These are phyloP conservation scores for Gymnodraco acuticeps DNA, from an alignment of 2,797 vertebrate genomes.

Conservation along the genomic window DNA sequence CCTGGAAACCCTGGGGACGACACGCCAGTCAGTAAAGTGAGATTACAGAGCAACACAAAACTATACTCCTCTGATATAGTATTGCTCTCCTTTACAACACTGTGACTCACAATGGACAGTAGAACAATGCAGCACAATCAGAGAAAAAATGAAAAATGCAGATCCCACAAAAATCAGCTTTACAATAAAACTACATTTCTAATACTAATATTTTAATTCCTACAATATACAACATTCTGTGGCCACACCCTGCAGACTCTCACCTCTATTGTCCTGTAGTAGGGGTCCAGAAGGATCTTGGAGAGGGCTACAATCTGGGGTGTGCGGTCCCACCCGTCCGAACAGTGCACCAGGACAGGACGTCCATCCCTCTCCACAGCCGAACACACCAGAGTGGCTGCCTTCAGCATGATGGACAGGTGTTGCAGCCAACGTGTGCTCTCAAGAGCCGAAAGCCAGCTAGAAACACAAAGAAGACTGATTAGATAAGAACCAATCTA, in stretches of 20 bases:
- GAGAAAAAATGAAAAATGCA: too few relatives aligned
- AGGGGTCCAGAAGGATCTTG: slow-evolving; percentile 96
- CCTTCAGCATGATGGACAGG: slow-evolving; percentile 97
- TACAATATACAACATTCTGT: neutral
- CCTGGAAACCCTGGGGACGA: slow-evolving; percentile 92
- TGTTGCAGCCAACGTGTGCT: slow-evolving; percentile 99
- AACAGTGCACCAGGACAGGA: slow-evolving; percentile 96
- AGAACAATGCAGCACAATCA: too few relatives aligned
- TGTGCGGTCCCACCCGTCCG: slow-evolving; percentile 97
- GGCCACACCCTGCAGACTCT: neutral
- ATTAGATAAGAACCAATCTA: slow-evolving; percentile 25
- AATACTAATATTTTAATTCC: neutral
- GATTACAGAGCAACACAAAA: too few relatives aligned
- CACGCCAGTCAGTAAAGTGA: neutral
- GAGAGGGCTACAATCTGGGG: slow-evolving; percentile 96
- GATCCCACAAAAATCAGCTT: too few relatives aligned
- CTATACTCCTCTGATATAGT: neutral
- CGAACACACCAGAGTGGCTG: slow-evolving; percentile 93
- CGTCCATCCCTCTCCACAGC: slow-evolving; percentile 95
- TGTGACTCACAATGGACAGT: neutral
- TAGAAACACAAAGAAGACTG: slow-evolving; percentile 64
- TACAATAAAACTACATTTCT: neutral
- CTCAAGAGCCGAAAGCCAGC: slow-evolving; percentile 98
- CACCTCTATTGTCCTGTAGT: slow-evolving; percentile 97
- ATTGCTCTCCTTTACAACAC: neutral